Evolutionary conservation across 30 jellyfish, hydroid and myxozoan species (phyloP), one percentile per base, ranked within the genome.

Genomic region (Hydractinia echinata): DNA sequence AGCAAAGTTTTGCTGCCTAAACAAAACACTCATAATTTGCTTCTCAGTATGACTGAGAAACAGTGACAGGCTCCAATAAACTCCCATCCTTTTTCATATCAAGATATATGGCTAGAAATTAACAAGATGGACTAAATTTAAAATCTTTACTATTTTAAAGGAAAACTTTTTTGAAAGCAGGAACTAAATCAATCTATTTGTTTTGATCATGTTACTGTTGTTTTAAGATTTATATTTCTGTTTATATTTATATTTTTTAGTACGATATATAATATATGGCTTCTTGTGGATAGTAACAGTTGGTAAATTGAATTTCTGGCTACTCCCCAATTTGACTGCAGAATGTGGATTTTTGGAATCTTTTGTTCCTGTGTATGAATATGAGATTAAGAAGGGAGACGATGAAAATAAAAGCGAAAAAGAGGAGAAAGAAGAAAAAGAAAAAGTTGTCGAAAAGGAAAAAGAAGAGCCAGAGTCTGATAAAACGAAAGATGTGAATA

Each of bases 341-440:
- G 98, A 92, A 55, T 92, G 98, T 80, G 98, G 98, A 7, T 84
- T 87, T 73, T 51, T 86, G 53, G 98, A 92, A n/a, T 92, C 98
- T 6, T 92, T 92, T 81, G 89, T 85, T 51, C 98, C 98, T 51
- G 92, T 72, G 21, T 87, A 92, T 74, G 89, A 87, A 80, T 92
- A 87, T 82, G 85, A 81, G 8, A 9, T 73, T 19, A 18, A 50
- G 44, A 76, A 68, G 77, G 76, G 79, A 15, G 82, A 85, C 49
- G 76, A 66, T 54, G 51, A 84, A 14, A 76, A 58, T 18, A 82
- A 77, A 72, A 62, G 55, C 5, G 66, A 89, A 6, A 83, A 79
- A 49, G 58, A 67, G 13, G 18, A 13, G 4, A 52, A 49, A 20
- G 76, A 16, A 44, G 85, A 20, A 9, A 76, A 85, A 56, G 44